phyloP scores from a whole-genome alignment of 2,113 vertebrate species.

The Bathybates hornii region DNA sequence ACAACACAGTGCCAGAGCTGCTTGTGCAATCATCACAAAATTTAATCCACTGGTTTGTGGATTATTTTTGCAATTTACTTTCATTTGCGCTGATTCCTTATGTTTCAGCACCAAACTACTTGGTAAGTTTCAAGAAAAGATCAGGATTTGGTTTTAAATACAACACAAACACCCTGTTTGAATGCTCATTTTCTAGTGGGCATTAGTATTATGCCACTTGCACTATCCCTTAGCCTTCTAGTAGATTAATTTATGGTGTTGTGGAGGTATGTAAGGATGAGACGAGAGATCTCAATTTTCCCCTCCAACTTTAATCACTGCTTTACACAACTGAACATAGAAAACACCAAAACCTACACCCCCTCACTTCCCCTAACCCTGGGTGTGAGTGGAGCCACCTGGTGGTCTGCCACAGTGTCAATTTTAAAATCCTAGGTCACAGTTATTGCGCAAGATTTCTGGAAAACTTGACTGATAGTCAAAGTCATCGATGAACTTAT shows the following conservation, averaged over 20 bases:
- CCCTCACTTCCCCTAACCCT: neutral
- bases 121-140: neutral
- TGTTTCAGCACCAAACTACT: neutral
- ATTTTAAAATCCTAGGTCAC: neutral
- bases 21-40: neutral
- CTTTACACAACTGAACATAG: neutral
- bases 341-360: neutral
- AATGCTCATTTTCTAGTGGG: neutral
- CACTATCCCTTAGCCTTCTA: neutral
- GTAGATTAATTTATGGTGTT: neutral
- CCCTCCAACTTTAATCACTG: neutral
- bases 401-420: neutral
- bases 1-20: neutral
- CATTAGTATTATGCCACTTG: neutral
- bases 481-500: neutral
- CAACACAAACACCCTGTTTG: neutral
- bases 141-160: neutral
- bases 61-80: neutral
- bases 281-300: neutral
- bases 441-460: neutral
- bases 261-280: neutral
- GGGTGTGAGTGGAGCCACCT: neutral
- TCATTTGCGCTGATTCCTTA: fast-evolving
- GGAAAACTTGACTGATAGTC: neutral
- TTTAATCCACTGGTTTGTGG: neutral